Conservation (phyloP, 1,140 invertebrate genomes). For the Aradophagus sp. region DNA sequence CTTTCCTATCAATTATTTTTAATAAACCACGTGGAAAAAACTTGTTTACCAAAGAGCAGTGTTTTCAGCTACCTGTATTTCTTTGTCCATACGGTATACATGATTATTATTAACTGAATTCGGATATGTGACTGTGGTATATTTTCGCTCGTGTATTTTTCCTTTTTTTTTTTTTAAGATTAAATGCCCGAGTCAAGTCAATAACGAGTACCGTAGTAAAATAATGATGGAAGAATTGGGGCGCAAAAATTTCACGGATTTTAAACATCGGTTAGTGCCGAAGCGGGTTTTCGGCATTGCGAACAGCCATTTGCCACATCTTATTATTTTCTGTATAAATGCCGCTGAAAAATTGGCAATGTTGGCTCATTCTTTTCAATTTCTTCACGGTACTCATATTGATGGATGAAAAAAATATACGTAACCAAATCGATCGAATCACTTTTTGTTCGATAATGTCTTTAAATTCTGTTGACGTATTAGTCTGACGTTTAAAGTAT, state of each 20-base stretch:
- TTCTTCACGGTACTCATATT: constrained; percentile 16
- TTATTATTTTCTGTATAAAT: constrained; percentile 48
- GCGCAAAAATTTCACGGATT: constrained; percentile 51
- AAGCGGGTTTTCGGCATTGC: constrained; percentile 14
- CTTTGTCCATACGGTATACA: no score
- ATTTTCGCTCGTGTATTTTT: constrained; percentile 6
- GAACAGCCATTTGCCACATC: constrained; percentile 31
- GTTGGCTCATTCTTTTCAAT: constrained; percentile 48
- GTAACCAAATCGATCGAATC: constrained; percentile 18
- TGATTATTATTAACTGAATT: constrained; percentile 15
- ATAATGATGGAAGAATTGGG: constrained; percentile 54
- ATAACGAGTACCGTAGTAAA: constrained; percentile 50
- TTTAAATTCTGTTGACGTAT: constrained; percentile 27
- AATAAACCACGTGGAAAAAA: no score
- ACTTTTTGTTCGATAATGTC: constrained; percentile 27
- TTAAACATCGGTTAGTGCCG: constrained; percentile 11
- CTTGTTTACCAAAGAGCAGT: no score
- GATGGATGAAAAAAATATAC: constrained; percentile 38
- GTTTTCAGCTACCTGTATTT: no score
- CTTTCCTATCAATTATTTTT: no score
- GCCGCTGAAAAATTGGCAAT: constrained; percentile 42
- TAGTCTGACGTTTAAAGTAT: constrained; percentile 11
- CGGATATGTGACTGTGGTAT: not conserved
- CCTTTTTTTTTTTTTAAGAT: constrained; percentile 27
- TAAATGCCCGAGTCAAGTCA: constrained; percentile 19